Base-by-base conservation (phyloP, 2,888 invertebrate genomes). In the Pardosa pseudoannulata region DNA sequence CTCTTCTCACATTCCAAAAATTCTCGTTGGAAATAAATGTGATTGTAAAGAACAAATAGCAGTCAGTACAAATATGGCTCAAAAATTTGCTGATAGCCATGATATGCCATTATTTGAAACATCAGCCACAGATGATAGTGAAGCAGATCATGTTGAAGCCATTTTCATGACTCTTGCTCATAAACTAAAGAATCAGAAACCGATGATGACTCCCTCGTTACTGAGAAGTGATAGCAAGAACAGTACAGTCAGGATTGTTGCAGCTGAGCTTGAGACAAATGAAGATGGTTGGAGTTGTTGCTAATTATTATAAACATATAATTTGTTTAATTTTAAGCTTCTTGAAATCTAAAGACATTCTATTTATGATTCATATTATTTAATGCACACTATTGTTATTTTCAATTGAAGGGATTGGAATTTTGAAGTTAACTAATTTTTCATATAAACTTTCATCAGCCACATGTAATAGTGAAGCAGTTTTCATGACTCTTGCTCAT, bases 31-130 rank as follows among this genome's bases (percentile, higher is more conserved):
- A 11, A 96, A 96, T 92, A 96, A 96, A 91, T 95, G 96, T 91
- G 96, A 96, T 92, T 92, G 94, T 89, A 93, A 93, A 64, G 93
- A 94, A 5, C 91, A 93, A 0, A 93, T 94, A 89, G 93, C 93
- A 1, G 94, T 96, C 6, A 94, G 94, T 79, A 95, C 95, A 3
- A 94, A 94, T 71, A 93, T 93, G 87, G 96, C 96, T 0, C 96
- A 96, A 91, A 93, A 94, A 86, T 93, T 95, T 89, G 95, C 95
- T 11, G 95, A 95, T 91, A 93, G 93, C 88, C 93, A 94, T 90
- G 93, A 94, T 88, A 95, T 96, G 95, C 95, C 95, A 93, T 91
- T 96, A 81, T 96, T 96, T 91, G 96, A 96, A 91, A 96, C 96
- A 9, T 96, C 96, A 0, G 89, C 89, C 29, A 79, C 76, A 87